Base-by-base conservation (phyloP, 2,888 invertebrate genomes). In the Trichacis sp. region DNA sequence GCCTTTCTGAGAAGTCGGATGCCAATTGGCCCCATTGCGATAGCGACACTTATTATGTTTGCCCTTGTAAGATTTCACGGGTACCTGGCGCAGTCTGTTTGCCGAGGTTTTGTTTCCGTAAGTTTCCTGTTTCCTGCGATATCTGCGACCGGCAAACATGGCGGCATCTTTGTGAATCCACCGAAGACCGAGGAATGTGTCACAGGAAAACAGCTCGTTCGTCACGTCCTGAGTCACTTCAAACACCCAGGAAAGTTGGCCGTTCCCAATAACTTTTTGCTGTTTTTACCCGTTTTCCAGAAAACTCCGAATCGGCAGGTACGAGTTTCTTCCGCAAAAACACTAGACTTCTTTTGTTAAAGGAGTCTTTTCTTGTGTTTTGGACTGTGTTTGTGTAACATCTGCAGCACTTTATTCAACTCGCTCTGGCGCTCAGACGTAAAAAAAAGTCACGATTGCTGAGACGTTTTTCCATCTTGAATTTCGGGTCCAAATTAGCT, bases 81-180 rank as follows among this genome's bases (percentile, higher is more conserved):
- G 73, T 71, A 70, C 72, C 69, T 18, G 19, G 61, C 70, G 49
- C 24, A 46, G 68, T 68, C 67, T 82, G 73, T 83, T 83, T 83
- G 76, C 76, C 75, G 72, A 76, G 77, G 76, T 77, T 82, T 82
- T 81, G 81, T 84, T 84, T 83, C 82, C 81, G 80, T 70, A 80
- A 80, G 79, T 83, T 83, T 83, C 83, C 83, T 40, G 82, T 81
- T 83, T 83, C 81, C 79, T 79, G 80, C 73, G 72, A 71, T 73
- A 73, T 78, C 74, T 69, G 65, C 66, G 60, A 60, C 66, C 68
- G 57, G 79, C 70, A 80, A 83, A 83, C 77, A 80, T 73, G 76
- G 81, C 83, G 83, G 83, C 73, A 54, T 71, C 77, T 78, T 78
- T 80, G 61, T 77, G 76, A 76, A 24, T 61, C 68, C 58, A 63